Conservation (phyloP, 2,113 vertebrate genomes). For the Neotoma lepida region DNA sequence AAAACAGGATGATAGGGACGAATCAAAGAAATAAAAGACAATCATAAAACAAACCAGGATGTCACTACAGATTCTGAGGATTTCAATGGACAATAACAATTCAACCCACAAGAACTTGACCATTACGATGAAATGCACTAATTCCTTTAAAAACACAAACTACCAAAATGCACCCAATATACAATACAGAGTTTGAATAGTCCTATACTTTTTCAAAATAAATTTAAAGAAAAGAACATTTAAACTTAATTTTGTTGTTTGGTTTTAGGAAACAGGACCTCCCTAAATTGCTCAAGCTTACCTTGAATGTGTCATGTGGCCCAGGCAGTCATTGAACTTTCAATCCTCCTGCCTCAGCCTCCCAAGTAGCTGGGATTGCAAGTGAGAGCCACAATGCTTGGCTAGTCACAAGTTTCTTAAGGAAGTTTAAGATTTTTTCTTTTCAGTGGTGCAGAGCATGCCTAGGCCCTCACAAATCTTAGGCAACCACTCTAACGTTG, state of each 20-base stretch:
- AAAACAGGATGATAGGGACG: background rate
- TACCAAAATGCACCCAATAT: background rate
- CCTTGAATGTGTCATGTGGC: background rate
- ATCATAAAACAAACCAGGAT: background rate
- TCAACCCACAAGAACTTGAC: slow-evolving; percentile 12
- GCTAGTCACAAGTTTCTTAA: background rate
- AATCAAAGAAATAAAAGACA: background rate
- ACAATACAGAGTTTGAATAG: slow-evolving; percentile 23
- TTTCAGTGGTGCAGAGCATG: background rate
- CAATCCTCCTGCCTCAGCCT: background rate
- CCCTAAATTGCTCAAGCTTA: too few relatives aligned
- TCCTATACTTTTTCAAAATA: background rate
- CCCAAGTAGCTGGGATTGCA: background rate
- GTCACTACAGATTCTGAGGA: background rate
- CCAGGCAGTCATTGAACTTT: background rate
- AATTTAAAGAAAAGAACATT: background rate
- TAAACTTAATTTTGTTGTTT: background rate
- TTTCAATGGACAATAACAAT: slow-evolving; percentile 12
- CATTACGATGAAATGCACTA: slow-evolving; percentile 38
- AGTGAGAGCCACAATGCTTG: background rate
- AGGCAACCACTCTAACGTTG: background rate
- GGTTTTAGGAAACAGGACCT: background rate
- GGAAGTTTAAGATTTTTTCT: background rate
- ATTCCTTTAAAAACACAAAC: slow-evolving; percentile 19
- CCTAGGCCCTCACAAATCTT: background rate